A percentile compares a stretch with the other conserved stretches of the same genome.
phyloP scores from a whole-genome alignment of 2,113 vertebrate species.

The Chlorocebus sabaeus region DNA sequence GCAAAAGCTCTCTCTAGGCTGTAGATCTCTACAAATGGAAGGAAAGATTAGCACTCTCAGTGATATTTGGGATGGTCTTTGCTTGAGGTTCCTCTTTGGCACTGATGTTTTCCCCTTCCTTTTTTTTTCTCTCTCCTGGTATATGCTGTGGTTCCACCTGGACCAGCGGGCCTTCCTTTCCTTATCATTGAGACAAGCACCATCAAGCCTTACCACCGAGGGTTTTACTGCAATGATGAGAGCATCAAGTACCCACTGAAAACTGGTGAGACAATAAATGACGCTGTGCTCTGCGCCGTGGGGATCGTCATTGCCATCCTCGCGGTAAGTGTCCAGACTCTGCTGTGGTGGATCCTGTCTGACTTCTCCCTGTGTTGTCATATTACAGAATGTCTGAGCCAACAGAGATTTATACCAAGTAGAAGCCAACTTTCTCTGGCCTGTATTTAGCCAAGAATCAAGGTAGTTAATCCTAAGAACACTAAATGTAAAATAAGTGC shows the following conservation, averaged over 20 bases:
- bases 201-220: constrained; percentile 94
- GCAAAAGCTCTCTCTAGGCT: background rate
- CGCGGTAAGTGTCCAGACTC: constrained; percentile 88
- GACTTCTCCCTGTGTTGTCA: too few relatives aligned
- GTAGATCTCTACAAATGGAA: rapidly evolving
- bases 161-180: constrained; percentile 95
- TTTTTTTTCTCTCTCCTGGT: constrained; percentile 48
- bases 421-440: background rate
- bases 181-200: constrained; percentile 99
- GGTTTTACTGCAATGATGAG: constrained; percentile 96
- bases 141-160: constrained; percentile 72
- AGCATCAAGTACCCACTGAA: constrained; percentile 98
- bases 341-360: rapidly evolving
- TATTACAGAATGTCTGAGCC: background rate
- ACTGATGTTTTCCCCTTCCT: background rate
- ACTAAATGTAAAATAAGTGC: background rate
- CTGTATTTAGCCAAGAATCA: background rate
- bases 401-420: background rate
- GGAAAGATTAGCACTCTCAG: rapidly evolving
- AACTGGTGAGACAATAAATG: constrained; percentile 96
- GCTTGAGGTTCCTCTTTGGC: background rate
- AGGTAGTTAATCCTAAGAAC: background rate
- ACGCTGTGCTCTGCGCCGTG: constrained; percentile 94
- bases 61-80: background rate
- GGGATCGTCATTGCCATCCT: constrained; percentile 97